A percentile compares a stretch with the other conserved stretches of the same genome.
Evolutionary conservation across 2,113 vertebrate species (phyloP).

Genomic region (Porphyrio hochstetteri): DNA sequence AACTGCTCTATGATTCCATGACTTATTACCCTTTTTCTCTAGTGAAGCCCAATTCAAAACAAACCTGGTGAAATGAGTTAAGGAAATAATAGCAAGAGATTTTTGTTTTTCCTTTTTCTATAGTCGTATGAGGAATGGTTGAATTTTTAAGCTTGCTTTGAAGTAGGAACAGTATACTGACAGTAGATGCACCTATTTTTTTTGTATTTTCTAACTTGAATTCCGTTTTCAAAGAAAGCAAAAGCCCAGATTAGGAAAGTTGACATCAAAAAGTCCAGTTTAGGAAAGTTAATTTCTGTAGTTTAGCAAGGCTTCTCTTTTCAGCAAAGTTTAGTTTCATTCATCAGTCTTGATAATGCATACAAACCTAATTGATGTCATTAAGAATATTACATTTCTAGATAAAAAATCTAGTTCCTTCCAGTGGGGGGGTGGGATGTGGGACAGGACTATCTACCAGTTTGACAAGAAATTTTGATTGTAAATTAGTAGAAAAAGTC

Average conservation of each 20-base stretch:
- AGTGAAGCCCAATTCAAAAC: background rate
- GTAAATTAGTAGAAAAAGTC: background rate
- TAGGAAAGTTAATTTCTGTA: background rate
- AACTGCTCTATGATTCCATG: background rate
- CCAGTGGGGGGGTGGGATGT: fast-evolving
- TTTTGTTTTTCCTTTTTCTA: background rate
- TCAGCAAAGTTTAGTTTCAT: background rate
- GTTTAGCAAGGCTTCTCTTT: background rate
- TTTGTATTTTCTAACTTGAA: background rate
- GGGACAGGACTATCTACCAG: background rate
- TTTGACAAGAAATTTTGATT: background rate
- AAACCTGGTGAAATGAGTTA: background rate
- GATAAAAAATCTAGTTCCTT: background rate
- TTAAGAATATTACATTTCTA: background rate
- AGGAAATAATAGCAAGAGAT: background rate
- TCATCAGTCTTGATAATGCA: background rate
- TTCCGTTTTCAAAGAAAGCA: background rate
- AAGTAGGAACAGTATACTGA: background rate
- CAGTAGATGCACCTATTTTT: background rate
- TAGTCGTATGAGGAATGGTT: background rate
- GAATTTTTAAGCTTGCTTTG: background rate
- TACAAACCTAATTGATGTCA: background rate
- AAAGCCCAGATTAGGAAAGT: background rate
- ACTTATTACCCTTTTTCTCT: background rate
- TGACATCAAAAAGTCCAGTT: background rate